Conservation (phyloP, 2,888 invertebrate species). For the Hemithea aestivaria region DNA sequence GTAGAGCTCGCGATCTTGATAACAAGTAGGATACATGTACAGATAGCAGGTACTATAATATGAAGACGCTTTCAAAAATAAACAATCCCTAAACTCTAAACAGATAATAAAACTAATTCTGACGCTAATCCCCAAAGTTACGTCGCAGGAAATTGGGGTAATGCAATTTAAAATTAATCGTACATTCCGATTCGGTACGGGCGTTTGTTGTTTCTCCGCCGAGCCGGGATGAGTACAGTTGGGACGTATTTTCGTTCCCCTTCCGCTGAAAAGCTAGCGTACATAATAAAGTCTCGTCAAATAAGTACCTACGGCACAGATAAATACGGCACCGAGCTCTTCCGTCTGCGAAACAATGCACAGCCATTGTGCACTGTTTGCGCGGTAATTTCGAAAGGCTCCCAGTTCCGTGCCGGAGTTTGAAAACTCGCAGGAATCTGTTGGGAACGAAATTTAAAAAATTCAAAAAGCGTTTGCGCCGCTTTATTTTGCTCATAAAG, state of each 20-base stretch:
- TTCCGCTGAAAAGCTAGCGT: conserved; percentile 44
- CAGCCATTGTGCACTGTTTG: conserved; percentile 42
- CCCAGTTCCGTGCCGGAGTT: conserved; percentile 21
- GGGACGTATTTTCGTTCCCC: conserved; percentile 15
- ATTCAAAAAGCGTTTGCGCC: conserved; percentile 7
- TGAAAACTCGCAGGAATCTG: conserved; percentile 25
- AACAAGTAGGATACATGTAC: too few relatives aligned
- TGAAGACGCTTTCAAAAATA: too few relatives aligned
- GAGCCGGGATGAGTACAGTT: conserved; percentile 5
- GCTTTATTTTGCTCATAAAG: conserved; percentile 1
- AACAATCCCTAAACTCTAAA: not conserved
- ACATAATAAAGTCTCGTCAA: conserved; percentile 54
- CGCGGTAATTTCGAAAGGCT: conserved; percentile 44
- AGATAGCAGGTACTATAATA: too few relatives aligned
- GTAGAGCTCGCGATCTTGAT: too few relatives aligned
- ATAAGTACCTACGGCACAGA: conserved; percentile 42
- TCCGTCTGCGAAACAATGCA: conserved; percentile 35
- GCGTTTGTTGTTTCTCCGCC: not conserved
- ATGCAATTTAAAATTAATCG: conserved; percentile 37
- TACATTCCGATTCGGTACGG: conserved; percentile 19
- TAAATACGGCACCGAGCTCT: conserved; percentile 35
- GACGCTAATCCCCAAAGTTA: conserved; percentile 12
- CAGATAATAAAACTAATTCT: conserved; percentile 6
- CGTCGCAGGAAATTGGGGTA: conserved; percentile 29
- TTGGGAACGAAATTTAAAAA: conserved; percentile 14